phyloP scores from a whole-genome alignment of 2,797 vertebrate genomes.

The Hippopotamyrus pictus region DNA sequence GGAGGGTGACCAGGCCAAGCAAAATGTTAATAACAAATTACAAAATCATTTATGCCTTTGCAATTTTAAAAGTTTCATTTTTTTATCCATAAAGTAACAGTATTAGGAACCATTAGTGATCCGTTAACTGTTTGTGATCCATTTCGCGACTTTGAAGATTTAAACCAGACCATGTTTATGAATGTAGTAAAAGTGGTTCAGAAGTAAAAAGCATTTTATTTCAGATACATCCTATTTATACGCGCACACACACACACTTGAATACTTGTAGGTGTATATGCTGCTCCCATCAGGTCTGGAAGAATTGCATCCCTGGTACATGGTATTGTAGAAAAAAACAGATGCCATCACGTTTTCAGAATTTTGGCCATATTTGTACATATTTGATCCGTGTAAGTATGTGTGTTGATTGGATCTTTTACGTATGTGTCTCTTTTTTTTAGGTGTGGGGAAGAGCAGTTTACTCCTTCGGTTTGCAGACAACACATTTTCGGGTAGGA shows the following conservation, averaged over 20 bases:
- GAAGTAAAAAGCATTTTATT: background rate
- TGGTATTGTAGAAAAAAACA: background rate
- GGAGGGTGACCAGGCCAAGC: background rate
- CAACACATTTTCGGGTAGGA: constrained; percentile 97
- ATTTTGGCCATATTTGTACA: background rate
- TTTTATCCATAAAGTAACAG: background rate
- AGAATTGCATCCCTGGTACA: background rate
- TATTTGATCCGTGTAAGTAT: background rate
- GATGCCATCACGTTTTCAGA: background rate
- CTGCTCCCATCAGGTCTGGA: background rate
- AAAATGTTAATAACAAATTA: background rate
- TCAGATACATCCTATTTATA: background rate
- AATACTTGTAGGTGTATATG: background rate
- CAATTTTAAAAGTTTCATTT: background rate
- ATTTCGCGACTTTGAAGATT: background rate
- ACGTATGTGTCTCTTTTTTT: background rate
- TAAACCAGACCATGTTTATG: background rate
- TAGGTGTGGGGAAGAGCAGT: constrained; percentile 98
- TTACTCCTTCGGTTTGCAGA: constrained; percentile 95
- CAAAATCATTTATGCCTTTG: background rate
- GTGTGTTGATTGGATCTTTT: background rate
- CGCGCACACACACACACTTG: background rate
- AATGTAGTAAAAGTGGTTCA: background rate
- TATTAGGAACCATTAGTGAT: background rate
- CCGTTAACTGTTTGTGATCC: background rate